Evolutionary conservation across 2,888 invertebrate genomes (phyloP).

Genomic region (Sarcophaga carnaria): DNA sequence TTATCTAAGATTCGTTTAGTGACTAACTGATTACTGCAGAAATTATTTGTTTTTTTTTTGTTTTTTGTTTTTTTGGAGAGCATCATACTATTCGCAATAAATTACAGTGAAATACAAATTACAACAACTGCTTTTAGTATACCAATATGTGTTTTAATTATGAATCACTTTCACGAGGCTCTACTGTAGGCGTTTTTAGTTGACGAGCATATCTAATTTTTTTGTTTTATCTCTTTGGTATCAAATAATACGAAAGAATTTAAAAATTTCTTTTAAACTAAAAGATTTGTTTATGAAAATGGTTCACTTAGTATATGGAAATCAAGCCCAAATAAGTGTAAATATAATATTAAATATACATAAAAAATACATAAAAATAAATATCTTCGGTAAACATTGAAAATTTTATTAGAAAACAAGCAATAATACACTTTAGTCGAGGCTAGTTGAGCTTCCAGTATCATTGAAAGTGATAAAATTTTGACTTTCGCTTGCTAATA

Average conservation of each 20-base stretch:
- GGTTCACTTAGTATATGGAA: background rate
- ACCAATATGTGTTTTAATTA: background rate
- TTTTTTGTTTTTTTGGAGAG: slow-evolving; percentile 27
- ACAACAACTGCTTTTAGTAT: background rate
- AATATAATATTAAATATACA: background rate
- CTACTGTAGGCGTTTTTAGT: slow-evolving; percentile 44
- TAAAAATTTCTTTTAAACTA: background rate
- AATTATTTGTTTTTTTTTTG: background rate
- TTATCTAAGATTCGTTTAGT: slow-evolving; percentile 54
- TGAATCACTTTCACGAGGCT: background rate
- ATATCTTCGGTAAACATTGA: background rate
- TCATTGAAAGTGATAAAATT: no score
- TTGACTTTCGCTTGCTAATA: no score
- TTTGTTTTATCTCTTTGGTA: slow-evolving; percentile 53
- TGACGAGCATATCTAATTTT: slow-evolving; percentile 37
- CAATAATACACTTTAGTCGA: no score
- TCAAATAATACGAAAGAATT: slow-evolving; percentile 38
- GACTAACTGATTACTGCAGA: slow-evolving; percentile 61
- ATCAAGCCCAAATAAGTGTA: no score
- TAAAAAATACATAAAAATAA: background rate
- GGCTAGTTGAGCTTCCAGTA: no score
- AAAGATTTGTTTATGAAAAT: background rate
- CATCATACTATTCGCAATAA: slow-evolving; percentile 30
- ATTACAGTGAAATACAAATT: slow-evolving; percentile 39
- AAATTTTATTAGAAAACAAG: no score